Base-by-base conservation (phyloP, 2,888 invertebrate genomes). In the Auanema freiburgensis region DNA sequence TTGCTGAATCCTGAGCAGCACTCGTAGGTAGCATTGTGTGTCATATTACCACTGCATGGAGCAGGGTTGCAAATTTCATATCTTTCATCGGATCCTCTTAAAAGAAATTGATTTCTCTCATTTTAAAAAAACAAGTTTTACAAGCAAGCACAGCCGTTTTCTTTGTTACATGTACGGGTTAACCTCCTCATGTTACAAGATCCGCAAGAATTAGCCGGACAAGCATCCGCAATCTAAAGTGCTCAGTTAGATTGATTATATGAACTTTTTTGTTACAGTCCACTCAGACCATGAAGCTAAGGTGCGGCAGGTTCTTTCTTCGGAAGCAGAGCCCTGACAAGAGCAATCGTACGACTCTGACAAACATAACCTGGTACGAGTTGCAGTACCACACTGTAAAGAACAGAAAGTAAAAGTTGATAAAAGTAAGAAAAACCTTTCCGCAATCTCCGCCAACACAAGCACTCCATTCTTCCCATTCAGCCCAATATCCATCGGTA, bases 381-480 rank as follows among this genome's bases (percentile, higher is more conserved):
- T 65, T n/a, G 53, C 49, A 14, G 57, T 21, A 3, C 69, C 69
- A 43, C 69, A 69, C 49, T 59, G 23, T n/a, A n/a, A n/a, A n/a
- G n/a, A n/a, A n/a, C n/a, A n/a, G n/a, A 58, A 63, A 42, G 4
- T 44, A n/a, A 14, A 11, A 23, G 4, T 23, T 14, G 23, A 21
- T 40, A 23, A 12, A n/a, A 55, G 12, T 21, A 10, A 21, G n/a
- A 54, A 57, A 4, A 14, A 62, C 62, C 12, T 12, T 58, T 52
- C 69, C 69, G 23, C 69, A 69, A 0, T 56, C 44, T 2, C 60
- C 57, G 23, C 69, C 69, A 21, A 23, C 52, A 40, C 69, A 69
- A 1, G 59, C 44, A 0, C 64, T 57, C 69, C 69, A 69, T 44
- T 69, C 69, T 6, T 56, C 50, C 69, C 69, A 69, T 1, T 49